Conservation (phyloP, 2,113 vertebrate species). For the Natator depressus region DNA sequence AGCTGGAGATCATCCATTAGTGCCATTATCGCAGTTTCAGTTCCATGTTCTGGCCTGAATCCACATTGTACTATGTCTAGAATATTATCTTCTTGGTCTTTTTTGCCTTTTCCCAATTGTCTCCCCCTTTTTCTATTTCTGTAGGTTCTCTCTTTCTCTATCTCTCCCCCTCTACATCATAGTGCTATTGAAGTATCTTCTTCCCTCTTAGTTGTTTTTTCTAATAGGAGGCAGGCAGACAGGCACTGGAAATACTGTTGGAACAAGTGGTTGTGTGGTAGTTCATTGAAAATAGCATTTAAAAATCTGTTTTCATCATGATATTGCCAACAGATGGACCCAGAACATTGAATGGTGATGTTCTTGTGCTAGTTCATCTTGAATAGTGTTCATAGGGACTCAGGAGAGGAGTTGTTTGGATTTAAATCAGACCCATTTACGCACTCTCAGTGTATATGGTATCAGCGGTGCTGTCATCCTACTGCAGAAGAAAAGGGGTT, state of each 20-base stretch:
- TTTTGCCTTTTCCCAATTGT: slow-evolving; percentile 25
- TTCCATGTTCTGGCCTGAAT: slow-evolving; percentile 17
- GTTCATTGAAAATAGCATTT: slow-evolving; percentile 80
- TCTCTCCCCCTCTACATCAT: slow-evolving; percentile 24
- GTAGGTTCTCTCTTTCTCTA: slow-evolving; percentile 4
- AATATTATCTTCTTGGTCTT: slow-evolving; percentile 9
- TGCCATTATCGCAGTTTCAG: background rate
- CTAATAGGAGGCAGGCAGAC: slow-evolving; percentile 74
- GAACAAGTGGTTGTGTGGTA: slow-evolving; percentile 81
- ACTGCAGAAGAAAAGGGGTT: slow-evolving; percentile 32
- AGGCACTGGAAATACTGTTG: slow-evolving; percentile 80
- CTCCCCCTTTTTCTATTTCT: slow-evolving; percentile 15
- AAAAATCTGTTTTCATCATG: slow-evolving; percentile 75
- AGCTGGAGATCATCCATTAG: background rate
- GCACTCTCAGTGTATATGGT: slow-evolving; percentile 25
- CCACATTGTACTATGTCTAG: background rate
- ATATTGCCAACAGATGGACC: slow-evolving; percentile 82
- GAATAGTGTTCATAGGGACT: slow-evolving; percentile 67
- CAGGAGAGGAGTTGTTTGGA: slow-evolving; percentile 44
- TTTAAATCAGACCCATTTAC: slow-evolving; percentile 59
- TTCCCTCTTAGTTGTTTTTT: slow-evolving; percentile 69
- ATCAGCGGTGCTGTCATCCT: background rate
- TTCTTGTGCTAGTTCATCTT: slow-evolving; percentile 73
- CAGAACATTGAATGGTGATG: slow-evolving; percentile 76
- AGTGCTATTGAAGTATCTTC: slow-evolving; percentile 33